These are phyloP conservation scores for Triplophysa bombifrons DNA, from an alignment of 2,797 vertebrate species.

Conservation along the genomic window DNA sequence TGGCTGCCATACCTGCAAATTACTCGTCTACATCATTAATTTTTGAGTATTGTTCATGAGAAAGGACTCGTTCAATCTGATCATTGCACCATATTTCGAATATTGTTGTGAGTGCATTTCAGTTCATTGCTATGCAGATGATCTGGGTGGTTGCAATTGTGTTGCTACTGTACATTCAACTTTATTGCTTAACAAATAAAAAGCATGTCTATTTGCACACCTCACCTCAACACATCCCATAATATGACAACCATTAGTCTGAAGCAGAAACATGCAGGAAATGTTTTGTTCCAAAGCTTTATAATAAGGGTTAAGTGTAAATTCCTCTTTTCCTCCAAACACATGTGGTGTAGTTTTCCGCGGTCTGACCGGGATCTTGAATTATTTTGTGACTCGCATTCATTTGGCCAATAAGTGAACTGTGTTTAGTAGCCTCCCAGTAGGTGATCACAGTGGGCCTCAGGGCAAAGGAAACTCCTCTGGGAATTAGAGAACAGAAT, in stretches of 20 bases:
- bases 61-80: too few species aligned
- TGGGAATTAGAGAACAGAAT: slow-evolving; percentile 48
- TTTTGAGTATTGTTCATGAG: too few species aligned
- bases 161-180: not conserved
- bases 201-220: not conserved
- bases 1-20: too few species aligned
- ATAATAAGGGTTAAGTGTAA: not conserved
- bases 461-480: slow-evolving; percentile 36
- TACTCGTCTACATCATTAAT: too few species aligned
- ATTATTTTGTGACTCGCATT: slow-evolving; percentile 27
- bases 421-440: slow-evolving; percentile 36
- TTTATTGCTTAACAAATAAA: not conserved
- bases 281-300: not conserved
- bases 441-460: slow-evolving; percentile 34
- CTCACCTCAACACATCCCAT: not conserved
- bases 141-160: too few species aligned
- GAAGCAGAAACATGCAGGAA: not conserved
- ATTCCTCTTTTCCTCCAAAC: slow-evolving; percentile 1
- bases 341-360: slow-evolving; percentile 5
- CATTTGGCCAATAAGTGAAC: slow-evolving; percentile 41
- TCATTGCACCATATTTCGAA: too few species aligned
- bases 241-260: not conserved
- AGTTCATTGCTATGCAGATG: too few species aligned
- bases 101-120: too few species aligned
- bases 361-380: slow-evolving; percentile 24